These are phyloP conservation scores for Epinephelus awoara DNA, from an alignment of 2,797 vertebrate genomes.

Conservation along the genomic window DNA sequence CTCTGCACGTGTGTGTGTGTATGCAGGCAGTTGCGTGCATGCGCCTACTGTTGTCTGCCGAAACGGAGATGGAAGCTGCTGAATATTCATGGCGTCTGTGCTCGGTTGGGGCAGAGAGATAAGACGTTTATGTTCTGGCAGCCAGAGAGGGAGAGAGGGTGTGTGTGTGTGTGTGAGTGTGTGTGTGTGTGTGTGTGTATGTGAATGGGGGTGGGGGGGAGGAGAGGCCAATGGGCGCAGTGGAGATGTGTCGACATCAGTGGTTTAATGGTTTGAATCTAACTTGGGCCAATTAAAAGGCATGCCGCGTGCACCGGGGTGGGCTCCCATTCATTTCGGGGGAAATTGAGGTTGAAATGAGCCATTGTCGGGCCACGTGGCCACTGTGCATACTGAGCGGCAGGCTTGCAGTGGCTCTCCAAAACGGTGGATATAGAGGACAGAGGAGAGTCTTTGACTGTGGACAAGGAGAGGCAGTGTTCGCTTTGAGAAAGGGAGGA, in stretches of 20 bases:
- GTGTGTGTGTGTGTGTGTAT: constrained; percentile 24
- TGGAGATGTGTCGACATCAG: constrained; percentile 81
- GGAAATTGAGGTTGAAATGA: constrained; percentile 90
- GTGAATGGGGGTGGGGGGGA: constrained; percentile 31
- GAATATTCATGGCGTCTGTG: constrained; percentile 84
- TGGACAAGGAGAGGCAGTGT: constrained; percentile 78
- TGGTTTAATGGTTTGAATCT: constrained; percentile 88
- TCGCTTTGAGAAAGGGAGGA: constrained; percentile 76
- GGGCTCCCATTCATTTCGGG: constrained; percentile 85
- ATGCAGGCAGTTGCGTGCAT: constrained; percentile 45
- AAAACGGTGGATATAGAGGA: constrained; percentile 77
- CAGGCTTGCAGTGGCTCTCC: constrained; percentile 75
- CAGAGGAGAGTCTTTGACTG: constrained; percentile 78
- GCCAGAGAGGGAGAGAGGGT: constrained; percentile 50
- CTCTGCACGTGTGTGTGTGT: constrained; percentile 14
- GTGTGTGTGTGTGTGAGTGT: constrained; percentile 32
- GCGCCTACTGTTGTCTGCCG: constrained; percentile 68
- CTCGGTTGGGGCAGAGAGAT: constrained; percentile 74
- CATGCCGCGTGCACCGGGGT: constrained; percentile 75
- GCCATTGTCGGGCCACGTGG: constrained; percentile 84
- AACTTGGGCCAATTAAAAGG: constrained; percentile 87
- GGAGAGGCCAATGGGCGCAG: constrained; percentile 59
- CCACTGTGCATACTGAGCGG: constrained; percentile 78
- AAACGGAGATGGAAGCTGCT: constrained; percentile 76
- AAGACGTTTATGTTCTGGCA: constrained; percentile 79